phyloP scores from a whole-genome alignment of 2,797 vertebrate genomes.

The Sternotherus odoratus region DNA sequence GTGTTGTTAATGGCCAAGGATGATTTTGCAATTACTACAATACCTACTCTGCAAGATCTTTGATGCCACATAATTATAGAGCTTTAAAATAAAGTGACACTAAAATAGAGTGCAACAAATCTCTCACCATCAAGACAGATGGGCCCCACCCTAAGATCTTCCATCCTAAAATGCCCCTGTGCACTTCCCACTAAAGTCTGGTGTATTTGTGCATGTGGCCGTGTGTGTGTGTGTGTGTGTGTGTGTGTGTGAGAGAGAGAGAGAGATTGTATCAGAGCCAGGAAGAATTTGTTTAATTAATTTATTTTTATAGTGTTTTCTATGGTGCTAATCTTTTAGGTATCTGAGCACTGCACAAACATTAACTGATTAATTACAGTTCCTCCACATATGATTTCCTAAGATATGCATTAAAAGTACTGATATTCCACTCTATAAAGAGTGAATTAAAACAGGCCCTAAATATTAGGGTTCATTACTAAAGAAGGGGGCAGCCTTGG shows the following conservation, averaged over 20 bases:
- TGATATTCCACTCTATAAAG: background rate
- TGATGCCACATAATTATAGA: background rate
- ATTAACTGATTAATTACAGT: background rate
- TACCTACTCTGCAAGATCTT: background rate
- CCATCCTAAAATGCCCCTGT: background rate
- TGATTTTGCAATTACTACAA: background rate
- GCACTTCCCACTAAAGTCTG: background rate
- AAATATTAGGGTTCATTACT: constrained; percentile 4
- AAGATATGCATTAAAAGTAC: background rate
- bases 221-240: background rate
- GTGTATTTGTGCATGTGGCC: background rate
- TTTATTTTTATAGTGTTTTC: background rate
- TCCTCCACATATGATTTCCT: background rate
- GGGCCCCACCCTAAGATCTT: background rate
- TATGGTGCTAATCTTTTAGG: accelerated
- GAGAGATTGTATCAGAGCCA: background rate
- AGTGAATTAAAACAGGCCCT: background rate
- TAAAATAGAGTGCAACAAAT: background rate
- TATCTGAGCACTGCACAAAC: background rate
- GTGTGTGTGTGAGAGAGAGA: background rate
- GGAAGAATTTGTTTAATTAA: background rate
- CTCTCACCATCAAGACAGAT: background rate
- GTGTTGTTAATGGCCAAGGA: background rate
- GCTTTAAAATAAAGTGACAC: constrained; percentile 1
- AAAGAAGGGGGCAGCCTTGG: background rate